Evolutionary conservation across 2,888 invertebrate genomes (phyloP).

Genomic region (Lycaena phlaeas): DNA sequence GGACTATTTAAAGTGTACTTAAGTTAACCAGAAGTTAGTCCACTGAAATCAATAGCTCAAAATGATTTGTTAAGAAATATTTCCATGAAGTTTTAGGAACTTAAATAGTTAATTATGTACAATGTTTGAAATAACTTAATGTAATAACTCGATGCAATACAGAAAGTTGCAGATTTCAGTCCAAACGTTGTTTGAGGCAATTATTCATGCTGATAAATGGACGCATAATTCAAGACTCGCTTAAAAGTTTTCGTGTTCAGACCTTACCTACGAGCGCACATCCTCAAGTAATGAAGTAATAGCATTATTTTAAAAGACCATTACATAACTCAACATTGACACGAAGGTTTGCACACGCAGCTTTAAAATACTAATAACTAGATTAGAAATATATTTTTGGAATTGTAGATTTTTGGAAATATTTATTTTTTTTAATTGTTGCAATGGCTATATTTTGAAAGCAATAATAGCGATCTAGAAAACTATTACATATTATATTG

Average conservation of each 20-base stretch:
- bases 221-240: constrained; percentile 61
- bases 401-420: constrained; percentile 13
- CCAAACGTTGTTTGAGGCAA: constrained; percentile 54
- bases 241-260: constrained; percentile 47
- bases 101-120: constrained; percentile 6
- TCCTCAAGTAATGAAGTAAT: constrained; percentile 3
- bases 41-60: constrained; percentile 20
- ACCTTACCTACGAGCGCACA: constrained; percentile 15
- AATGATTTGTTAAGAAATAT: background rate
- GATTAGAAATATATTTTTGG: constrained; percentile 24
- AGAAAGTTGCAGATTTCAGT: constrained; percentile 67
- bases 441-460: background rate
- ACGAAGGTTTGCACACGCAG: background rate
- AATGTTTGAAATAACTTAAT: background rate
- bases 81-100: background rate
- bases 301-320: constrained; percentile 7
- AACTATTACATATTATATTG: constrained; percentile 1
- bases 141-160: constrained; percentile 13
- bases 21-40: constrained; percentile 33
- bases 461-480: constrained; percentile 6
- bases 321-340: background rate
- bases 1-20: constrained; percentile 27
- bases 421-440: background rate
- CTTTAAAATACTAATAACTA: background rate
- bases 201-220: constrained; percentile 67